phyloP scores from a whole-genome alignment of 2,113 vertebrate species.

The Malurus elegans region DNA sequence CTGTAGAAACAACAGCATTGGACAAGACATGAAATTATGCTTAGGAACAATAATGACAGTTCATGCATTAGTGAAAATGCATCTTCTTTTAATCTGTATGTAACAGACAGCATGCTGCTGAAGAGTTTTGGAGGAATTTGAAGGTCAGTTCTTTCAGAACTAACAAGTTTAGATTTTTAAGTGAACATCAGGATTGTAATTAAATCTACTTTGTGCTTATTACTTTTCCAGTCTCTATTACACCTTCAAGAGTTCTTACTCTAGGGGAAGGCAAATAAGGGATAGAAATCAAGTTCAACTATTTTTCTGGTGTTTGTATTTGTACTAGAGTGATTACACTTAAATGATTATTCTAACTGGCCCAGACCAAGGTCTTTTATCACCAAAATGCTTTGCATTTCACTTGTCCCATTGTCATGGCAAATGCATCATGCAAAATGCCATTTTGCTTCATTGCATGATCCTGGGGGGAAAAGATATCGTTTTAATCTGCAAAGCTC shows the following conservation, averaged over 20 bases:
- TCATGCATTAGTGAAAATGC: neutral
- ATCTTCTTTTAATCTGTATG: neutral
- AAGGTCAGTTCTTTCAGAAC: neutral
- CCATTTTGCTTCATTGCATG: neutral
- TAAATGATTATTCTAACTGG: neutral
- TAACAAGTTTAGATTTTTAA: neutral
- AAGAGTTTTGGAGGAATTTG: neutral
- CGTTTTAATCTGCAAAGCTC: neutral
- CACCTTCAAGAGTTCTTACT: neutral
- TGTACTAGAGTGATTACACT: neutral
- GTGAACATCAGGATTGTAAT: neutral
- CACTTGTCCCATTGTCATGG: neutral
- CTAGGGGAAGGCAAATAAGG: neutral
- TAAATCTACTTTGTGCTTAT: neutral
- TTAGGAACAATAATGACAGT: neutral
- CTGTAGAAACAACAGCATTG: neutral
- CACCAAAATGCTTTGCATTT: neutral
- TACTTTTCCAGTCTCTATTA: neutral
- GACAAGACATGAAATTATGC: neutral
- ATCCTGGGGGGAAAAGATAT: rapidly evolving
- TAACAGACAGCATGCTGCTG: neutral
- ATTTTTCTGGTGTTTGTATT: neutral
- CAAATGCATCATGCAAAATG: neutral
- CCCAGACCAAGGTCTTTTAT: neutral
- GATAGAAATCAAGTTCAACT: neutral